Base-by-base conservation (phyloP, 2,113 vertebrate genomes). In the Parotia lawesii region DNA sequence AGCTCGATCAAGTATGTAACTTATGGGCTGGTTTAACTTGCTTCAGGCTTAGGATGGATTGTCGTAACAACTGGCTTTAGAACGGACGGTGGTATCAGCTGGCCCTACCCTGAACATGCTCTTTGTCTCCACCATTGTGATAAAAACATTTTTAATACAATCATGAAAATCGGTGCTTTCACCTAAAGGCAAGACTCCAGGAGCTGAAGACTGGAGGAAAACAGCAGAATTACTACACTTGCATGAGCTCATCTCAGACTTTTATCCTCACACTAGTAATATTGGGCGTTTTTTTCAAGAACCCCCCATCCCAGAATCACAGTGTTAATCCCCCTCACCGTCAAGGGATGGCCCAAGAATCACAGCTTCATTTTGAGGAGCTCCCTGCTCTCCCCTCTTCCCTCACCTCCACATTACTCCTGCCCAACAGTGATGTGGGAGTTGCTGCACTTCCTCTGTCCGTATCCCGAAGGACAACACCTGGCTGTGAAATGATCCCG, bases 361-460 rank as follows among this genome's bases (percentile, higher is more conserved):
- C 24, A 18, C 67, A 35, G 31, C 31, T 62, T 42, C 12, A 7
- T 74, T 78, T 25, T 11, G 22, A n/a, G 15, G 3, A 51, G n/a
- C 31, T 67, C 38, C 24, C 29, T 50, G 45, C 40, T 69, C 22
- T 80, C 3, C 7, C 20, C 14, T 19, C 9, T 64, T n/a, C 37
- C 47, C 53, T 15, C 20, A 35, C 12, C 24, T 42, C 16, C 42
- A 10, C 24, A 2, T 29, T 6, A 1, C 17, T 58, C 51, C 58
- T 64, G 29, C 33, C 38, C 51, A 24, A 2, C 16, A 37, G 21
- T 2, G n/a, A 13, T 0, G 0, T 12, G 44, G 23, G 40, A 19
- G 9, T 23, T 50, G 61, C 47, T 85, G 57, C 44, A 9, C 38
- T 38, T 73, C 29, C 51, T 21, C 38, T 50, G 25, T 47, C 21